Conservation (phyloP, 2,797 vertebrate genomes). For the Takifugu rubripes region DNA sequence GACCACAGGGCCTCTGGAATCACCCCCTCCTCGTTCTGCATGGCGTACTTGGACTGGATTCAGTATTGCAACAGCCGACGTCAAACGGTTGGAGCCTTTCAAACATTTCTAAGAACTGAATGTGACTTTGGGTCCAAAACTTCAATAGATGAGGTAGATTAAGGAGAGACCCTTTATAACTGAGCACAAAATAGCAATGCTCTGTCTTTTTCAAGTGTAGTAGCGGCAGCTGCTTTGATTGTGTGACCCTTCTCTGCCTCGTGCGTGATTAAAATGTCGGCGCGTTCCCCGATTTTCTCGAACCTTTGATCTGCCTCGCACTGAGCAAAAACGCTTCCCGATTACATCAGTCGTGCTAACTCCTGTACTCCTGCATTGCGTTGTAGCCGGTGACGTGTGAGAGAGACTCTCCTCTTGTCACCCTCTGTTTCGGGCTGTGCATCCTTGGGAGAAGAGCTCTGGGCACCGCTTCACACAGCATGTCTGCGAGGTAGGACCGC, state of each 20-base stretch:
- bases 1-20: conserved; percentile 94
- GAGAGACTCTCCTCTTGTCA: conserved; percentile 85
- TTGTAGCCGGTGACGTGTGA: conserved; percentile 83
- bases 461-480: conserved; percentile 88
- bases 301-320: too few relatives aligned
- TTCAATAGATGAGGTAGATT: too few relatives aligned
- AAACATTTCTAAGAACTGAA: background rate
- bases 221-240: background rate
- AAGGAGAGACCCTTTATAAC: too few relatives aligned
- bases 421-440: conserved; percentile 86
- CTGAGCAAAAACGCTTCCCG: background rate
- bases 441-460: conserved; percentile 86
- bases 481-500: conserved; percentile 84
- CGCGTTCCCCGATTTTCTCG: background rate
- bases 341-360: background rate
- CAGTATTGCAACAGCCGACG: conserved; percentile 88
- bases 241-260: background rate
- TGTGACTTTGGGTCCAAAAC: too few relatives aligned
- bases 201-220: too few relatives aligned
- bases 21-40: conserved; percentile 93
- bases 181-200: too few relatives aligned
- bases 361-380: conserved; percentile 6
- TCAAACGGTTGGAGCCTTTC: conserved; percentile 53
- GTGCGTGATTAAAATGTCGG: background rate
- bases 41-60: conserved; percentile 95